Base-by-base conservation (phyloP, 2,113 vertebrate species). In the mouse (Mus musculus) region DNA sequence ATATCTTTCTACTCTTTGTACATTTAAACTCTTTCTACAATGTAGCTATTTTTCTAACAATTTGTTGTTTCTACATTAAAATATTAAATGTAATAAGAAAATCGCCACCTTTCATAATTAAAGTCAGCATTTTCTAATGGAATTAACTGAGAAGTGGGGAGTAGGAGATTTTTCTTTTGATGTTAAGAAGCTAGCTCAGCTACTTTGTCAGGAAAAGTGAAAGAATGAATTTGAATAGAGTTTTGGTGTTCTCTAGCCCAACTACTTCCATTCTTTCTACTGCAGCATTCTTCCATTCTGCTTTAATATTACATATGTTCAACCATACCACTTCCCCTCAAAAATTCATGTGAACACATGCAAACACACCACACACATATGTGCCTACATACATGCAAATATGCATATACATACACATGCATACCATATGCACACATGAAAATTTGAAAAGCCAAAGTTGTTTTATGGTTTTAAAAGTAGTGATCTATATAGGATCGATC, bases 121-220 rank as follows among this genome's bases (percentile, higher is more conserved):
- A 92, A 96, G 49, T 89, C 24, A 91, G 56, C 69, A 39, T 91
- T 95, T 86, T 97, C 81, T 95, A 95, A 89, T 75, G 65, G 49
- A 49, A 49, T 49, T 49, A 49, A 49, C 49, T 7, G 7, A 49
- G 49, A 49, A 49, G 49, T 49, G 4, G 49, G 49, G 49, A 88
- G n/a, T 76, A 56, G 69, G 39, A 95, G 92, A 92, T 89, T 92
- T 96, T 81, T 19, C 85, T 96, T 82, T 69, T 76, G 76, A 94
- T 71, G 76, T 63, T 91, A 61, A 73, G 72, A 95, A 76, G 13
- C 84, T 93, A 91, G 92, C 90, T 78, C 77, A 96, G 78, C 59
- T 95, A 93, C 81, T 42, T 89, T 89, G 26, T 78, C 36, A 84
- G 36, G 17, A 89, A 67, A 93, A 92, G 81, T 65, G 24, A 49